A percentile compares a stretch with the other conserved stretches of the same genome.
phyloP scores from a whole-genome alignment of 2,888 invertebrate species.

The Aricia artaxerxes region DNA sequence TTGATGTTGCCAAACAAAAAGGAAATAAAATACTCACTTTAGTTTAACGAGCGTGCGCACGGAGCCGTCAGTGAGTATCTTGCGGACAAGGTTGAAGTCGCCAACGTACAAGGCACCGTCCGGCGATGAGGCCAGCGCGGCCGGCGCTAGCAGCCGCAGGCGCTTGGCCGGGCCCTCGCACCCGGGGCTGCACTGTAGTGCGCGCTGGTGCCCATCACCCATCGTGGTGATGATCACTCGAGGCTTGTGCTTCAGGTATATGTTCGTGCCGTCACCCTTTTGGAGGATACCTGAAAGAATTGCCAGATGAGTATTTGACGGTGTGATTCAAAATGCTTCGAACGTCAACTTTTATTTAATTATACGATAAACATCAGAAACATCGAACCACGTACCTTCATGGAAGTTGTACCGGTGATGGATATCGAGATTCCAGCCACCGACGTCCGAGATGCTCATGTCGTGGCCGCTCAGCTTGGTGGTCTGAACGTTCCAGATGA shows the following conservation, averaged over 20 bases:
- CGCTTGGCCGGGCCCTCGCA: constrained; percentile 90
- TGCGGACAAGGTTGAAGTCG: constrained; percentile 95
- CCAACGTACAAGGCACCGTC: constrained; percentile 97
- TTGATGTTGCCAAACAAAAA: background rate
- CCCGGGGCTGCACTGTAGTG: constrained; percentile 88
- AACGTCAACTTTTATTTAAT: background rate
- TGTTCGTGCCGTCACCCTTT: constrained; percentile 98
- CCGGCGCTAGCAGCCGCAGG: constrained; percentile 93
- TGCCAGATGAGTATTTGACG: background rate
- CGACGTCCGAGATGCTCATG: constrained; percentile 97
- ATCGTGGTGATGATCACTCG: constrained; percentile 93
- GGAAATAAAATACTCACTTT: constrained; percentile 83
- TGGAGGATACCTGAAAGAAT: constrained; percentile 89
- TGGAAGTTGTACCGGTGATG: constrained; percentile 99
- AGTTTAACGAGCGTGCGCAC: constrained; percentile 89
- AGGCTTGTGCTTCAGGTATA: constrained; percentile 95
- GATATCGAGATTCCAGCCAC: constrained; percentile 98
- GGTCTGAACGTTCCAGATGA: constrained; percentile 98
- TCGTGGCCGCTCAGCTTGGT: constrained; percentile 97
- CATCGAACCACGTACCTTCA: constrained; percentile 83
- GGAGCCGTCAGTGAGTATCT: constrained; percentile 91
- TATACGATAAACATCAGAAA: background rate
- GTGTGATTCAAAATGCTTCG: background rate
- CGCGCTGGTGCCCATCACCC: constrained; percentile 95
- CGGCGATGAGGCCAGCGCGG: constrained; percentile 93